Evolutionary conservation across 2,113 vertebrate genomes (phyloP).

Genomic region (Tringa solitaria): DNA sequence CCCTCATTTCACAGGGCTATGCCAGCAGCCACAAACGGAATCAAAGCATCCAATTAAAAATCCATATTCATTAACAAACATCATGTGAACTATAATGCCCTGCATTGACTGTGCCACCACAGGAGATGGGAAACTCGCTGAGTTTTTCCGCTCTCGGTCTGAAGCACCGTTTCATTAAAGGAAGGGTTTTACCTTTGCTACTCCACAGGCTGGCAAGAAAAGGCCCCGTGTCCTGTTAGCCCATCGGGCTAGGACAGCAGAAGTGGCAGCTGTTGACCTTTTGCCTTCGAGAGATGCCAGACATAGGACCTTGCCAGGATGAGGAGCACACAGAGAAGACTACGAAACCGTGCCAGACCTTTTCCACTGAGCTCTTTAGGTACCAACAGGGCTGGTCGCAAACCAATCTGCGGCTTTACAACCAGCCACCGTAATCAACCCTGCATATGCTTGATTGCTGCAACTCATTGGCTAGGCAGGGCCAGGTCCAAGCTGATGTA

Average conservation of each 20-base stretch:
- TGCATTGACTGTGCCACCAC: background rate
- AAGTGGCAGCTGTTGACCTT: conserved; percentile 6
- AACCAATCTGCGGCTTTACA: rapidly evolving
- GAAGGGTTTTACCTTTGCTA: background rate
- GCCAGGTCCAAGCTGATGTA: background rate
- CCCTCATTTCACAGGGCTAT: conserved; percentile 24
- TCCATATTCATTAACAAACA: conserved; percentile 52
- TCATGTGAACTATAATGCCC: conserved; percentile 3
- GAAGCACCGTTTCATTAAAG: background rate
- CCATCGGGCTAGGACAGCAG: background rate
- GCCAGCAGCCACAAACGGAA: conserved; percentile 38
- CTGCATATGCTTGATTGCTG: conserved; percentile 29
- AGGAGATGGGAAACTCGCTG: background rate
- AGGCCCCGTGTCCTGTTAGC: background rate
- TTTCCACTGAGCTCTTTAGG: background rate
- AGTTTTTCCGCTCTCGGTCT: background rate
- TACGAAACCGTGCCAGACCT: background rate
- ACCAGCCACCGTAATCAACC: background rate
- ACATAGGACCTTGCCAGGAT: background rate
- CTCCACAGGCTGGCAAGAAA: background rate
- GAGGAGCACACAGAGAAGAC: background rate
- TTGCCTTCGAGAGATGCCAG: background rate
- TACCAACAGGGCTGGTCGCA: background rate
- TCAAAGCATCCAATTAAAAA: conserved; percentile 66
- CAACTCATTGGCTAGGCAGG: background rate